Evolutionary conservation across 1,140 invertebrate species (phyloP), one percentile per base, ranked within the genome.

Genomic region (Aethina tumida): DNA sequence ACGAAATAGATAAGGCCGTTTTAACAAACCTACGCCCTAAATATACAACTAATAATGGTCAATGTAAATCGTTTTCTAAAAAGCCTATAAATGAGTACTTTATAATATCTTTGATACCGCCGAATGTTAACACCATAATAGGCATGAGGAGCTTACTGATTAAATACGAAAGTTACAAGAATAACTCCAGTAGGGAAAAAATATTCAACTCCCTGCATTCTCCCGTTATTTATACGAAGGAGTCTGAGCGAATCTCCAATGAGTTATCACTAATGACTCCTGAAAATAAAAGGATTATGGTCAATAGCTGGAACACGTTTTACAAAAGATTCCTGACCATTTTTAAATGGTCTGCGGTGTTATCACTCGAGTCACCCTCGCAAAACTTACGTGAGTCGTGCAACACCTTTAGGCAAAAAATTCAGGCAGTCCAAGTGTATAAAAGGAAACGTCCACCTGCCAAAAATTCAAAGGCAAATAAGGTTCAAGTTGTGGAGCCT

Each of bases 121-220:
- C 53, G 9, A 53, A 43, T 43, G 18, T 55, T 12, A 35, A 37
- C 30, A 47, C 48, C 3, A 16, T 49, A 21, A 30, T 47, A 2
- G 53, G 53, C 7, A 35, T 55, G 21, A 35, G 53, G 20, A 45
- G 44, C 37, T 39, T 55, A 19, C 26, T 52, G 3, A 27, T 46
- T 2, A 46, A 49, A 38, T 38, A 47, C 22, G 27, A 36, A 15
- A 22, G 35, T 16, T 45, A 34, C 17, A 45, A 31, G 16, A 9
- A 27, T n/a, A 37, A 41, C 26, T 16, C 16, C 12, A 31, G 41
- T 22, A 37, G 17, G 8, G 27, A 35, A 12, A n/a, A 38, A 12
- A 35, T 28, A 15, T 30, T 28, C 5, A 12, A 36, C 18, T 28
- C 37, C 26, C 28, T 43, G 17, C 19, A 19, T 5, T 12, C 25